Base-by-base conservation (phyloP, 2,888 invertebrate species). In the Brassicogethes aeneus region DNA sequence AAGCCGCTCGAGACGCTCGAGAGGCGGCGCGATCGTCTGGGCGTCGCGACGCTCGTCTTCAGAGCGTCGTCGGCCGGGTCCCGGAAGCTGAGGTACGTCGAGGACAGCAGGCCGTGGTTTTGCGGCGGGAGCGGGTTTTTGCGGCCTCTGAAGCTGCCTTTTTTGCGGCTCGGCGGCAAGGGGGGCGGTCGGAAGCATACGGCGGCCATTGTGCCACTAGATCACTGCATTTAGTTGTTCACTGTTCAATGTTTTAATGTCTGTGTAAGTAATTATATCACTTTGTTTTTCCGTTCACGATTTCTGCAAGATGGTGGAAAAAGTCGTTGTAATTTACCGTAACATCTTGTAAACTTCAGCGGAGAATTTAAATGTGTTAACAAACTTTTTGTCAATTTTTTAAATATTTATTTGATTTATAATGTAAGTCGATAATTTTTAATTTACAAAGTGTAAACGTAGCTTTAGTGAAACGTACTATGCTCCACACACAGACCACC, bases 161-260 rank as follows among this genome's bases (percentile, higher is more conserved):
- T 57, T 50, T 65, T 68, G 51, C 74, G 75, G 54, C 72, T 75
- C 5, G 75, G 75, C 13, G 75, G 76, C 45, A 76, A 59, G 10
- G 75, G 76, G 34, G 76, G 76, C 34, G 76, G 76, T 2, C 75
- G 74, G 55, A 74, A 70, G 55, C 75, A 75, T 44, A 71, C 72
- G 48, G 74, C 73, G 46, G 75, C 72, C 75, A 75, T 75, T 59
- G 56, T 56, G 23, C 5, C 23, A 10, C 5, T 23, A 23, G 10
- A 23, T 35, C 33, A 13, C 5, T 5, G n/a, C n/a, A 13, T 33
- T 33, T 41, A 31, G 37, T 37, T 36, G 36, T n/a, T n/a, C n/a
- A n/a, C n/a, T n/a, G n/a, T n/a, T n/a, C n/a, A n/a, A 13, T 33
- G 33, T 5, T 39, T 45, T 40, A n/a, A 37, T 29, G 40, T 40